Evolutionary conservation across 2,113 vertebrate species (phyloP).

Genomic region (Pelodiscus sinensis): DNA sequence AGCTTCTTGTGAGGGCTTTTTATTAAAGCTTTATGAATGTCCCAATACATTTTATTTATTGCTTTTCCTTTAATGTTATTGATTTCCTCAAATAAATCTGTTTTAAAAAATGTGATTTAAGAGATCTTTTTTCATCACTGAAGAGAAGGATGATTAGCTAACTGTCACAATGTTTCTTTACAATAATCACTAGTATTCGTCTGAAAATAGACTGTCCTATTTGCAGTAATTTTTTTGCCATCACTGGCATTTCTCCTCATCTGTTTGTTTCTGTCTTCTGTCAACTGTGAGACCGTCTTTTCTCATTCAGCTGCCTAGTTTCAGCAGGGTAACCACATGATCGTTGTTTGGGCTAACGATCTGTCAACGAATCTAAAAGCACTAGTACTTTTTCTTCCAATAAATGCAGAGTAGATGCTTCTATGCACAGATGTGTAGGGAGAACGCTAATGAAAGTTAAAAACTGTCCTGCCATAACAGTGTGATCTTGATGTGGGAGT

Average conservation of each 20-base stretch:
- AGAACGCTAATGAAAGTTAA: slow-evolving; percentile 4
- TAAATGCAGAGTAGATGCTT: neutral
- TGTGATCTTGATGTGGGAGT: neutral
- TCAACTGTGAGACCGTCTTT: neutral
- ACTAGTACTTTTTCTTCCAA: neutral
- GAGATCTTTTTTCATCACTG: slow-evolving; percentile 5
- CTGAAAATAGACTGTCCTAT: neutral
- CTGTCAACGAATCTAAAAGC: neutral
- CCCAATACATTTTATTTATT: neutral
- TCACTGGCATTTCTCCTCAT: neutral
- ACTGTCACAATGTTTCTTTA: neutral
- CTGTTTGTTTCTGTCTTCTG: neutral
- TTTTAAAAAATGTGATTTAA: neutral
- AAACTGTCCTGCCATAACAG: neutral
- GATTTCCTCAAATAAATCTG: neutral
- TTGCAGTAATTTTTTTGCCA: neutral
- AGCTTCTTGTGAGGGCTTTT: neutral
- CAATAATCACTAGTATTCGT: neutral
- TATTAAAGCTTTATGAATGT: neutral
- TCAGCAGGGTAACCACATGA: neutral
- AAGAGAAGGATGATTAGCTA: neutral
- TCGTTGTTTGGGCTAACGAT: slow-evolving; percentile 12
- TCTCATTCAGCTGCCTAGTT: neutral
- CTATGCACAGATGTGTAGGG: neutral
- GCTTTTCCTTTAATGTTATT: neutral